Evolutionary conservation across 2,888 invertebrate genomes (phyloP).

Genomic region (Adineta ricciae): DNA sequence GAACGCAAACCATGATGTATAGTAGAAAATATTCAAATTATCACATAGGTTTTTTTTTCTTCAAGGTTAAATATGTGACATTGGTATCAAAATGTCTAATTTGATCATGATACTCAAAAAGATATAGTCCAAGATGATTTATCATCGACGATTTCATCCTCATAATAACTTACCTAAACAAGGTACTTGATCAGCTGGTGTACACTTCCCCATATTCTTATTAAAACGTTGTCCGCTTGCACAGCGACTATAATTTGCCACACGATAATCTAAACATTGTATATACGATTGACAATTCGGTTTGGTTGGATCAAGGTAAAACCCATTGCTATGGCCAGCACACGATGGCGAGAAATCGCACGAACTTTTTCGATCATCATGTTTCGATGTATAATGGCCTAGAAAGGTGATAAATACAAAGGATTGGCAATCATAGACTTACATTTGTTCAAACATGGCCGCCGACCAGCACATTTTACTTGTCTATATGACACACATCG

Average conservation of each 20-base stretch:
- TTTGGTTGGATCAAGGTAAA: constrained; percentile 28
- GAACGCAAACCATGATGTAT: no score
- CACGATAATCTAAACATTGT: constrained; percentile 28
- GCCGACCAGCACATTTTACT: constrained; percentile 33
- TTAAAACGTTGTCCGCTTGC: constrained; percentile 29
- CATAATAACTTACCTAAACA: background rate
- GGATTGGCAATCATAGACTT: background rate
- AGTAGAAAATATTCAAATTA: no score
- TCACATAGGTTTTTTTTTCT: no score
- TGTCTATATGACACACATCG: constrained; percentile 29
- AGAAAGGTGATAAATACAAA: background rate
- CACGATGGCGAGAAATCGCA: constrained; percentile 29
- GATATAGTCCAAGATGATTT: no score
- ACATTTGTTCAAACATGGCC: constrained; percentile 31
- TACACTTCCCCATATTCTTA: constrained; percentile 28
- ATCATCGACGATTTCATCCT: no score
- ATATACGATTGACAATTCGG: constrained; percentile 28
- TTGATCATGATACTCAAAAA: no score
- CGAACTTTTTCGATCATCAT: constrained; percentile 13
- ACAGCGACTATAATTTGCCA: constrained; percentile 28
- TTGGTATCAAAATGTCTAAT: no score
- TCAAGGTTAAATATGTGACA: no score
- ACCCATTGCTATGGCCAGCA: constrained; percentile 25
- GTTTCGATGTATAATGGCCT: constrained; percentile 26
- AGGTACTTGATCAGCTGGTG: constrained; percentile 23